Evolutionary conservation across 2,797 vertebrate genomes (phyloP), one percentile per base, ranked within the genome.

Genomic region (Orientallactaga sibirica): DNA sequence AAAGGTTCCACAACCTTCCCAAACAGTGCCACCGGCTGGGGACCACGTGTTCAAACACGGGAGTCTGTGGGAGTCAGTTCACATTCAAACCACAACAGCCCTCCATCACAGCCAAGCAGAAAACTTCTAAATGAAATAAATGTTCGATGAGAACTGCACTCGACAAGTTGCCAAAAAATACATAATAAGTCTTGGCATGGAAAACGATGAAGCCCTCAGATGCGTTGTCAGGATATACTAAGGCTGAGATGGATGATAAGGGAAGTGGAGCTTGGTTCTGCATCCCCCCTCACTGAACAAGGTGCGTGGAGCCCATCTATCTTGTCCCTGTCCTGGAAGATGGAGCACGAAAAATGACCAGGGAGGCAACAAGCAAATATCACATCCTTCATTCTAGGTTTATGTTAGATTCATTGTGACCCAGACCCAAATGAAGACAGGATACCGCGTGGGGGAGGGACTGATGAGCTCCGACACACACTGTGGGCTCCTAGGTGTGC

Each of bases 81-180:
- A 58, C 55, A 58, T 58, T 58, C 55, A 58, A 58, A 58, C 55
- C 16, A 58, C 55, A 58, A 58, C 55, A 58, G 33, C 81, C 96
- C 96, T 94, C 97, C 76, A 85, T 97, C 96, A 93, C 70, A 77
- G 76, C 80, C 67, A 2, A 91, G 86, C 88, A 0, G 0, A 86
- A 68, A 81, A n/a, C 95, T 95, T 80, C 3, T 80, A 33, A 88
- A 70, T 80, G 93, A 93, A 95, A 75, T 84, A 48, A 41, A 9
- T 52, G 93, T 83, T 88, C n/a, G 3, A 88, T 2, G 61, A 91
- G 95, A 97, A 93, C 91, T 1, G 20, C 58, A 0, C 90, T 95
- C 64, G 84, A 95, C 97, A 92, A 93, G 88, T 2, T 5, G 82
- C 89, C 91, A 48, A 0, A 3, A n/a, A 86, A 83, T 91, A 74